phyloP scores from a whole-genome alignment of 2,797 vertebrate genomes.

The Xiphorhynchus erythropygius region DNA sequence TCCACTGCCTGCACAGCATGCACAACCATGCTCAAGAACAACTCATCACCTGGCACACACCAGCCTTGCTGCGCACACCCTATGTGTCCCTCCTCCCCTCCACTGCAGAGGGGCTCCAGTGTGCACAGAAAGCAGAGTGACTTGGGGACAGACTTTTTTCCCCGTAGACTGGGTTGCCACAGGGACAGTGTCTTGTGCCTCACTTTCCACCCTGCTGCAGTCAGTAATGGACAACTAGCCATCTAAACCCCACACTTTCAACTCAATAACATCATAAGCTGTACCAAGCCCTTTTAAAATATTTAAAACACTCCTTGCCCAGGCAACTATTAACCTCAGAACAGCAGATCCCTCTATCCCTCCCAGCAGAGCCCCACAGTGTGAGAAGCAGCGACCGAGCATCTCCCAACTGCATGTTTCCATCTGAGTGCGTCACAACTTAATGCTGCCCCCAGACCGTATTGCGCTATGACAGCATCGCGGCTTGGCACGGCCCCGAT shows the following conservation, averaged over 20 bases:
- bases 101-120: not conserved
- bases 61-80: not conserved
- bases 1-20: not conserved
- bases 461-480: constrained; percentile 28
- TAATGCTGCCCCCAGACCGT: constrained; percentile 52
- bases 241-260: not conserved
- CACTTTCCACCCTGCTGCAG: not conserved
- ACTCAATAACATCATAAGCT: not conserved
- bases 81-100: not conserved
- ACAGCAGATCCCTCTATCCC: not conserved
- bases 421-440: constrained; percentile 63
- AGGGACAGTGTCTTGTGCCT: not conserved
- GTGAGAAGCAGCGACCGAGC: not conserved
- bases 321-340: not conserved
- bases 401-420: constrained; percentile 3
- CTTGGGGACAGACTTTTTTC: not conserved
- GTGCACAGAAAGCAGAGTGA: not conserved
- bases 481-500: not conserved
- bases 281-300: not conserved
- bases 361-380: not conserved
- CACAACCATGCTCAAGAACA: not conserved
- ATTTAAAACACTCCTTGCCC: not conserved
- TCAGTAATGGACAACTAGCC: not conserved
- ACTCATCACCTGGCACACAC: not conserved
- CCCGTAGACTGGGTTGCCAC: not conserved